Base-by-base conservation (phyloP, 2,888 invertebrate genomes). In the Pilophorus perplexus region DNA sequence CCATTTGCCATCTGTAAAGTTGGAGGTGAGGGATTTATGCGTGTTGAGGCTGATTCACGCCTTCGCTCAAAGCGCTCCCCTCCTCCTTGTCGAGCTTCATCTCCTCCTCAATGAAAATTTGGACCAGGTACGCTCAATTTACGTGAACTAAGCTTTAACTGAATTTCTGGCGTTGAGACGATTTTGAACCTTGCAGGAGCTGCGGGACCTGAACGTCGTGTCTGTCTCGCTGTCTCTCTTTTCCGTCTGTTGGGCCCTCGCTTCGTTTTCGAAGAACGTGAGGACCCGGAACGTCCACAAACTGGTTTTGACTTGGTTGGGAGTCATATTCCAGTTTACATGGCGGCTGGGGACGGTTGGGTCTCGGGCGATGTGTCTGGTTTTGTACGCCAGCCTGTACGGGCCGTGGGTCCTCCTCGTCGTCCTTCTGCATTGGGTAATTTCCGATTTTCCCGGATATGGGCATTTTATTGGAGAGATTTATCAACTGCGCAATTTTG, bases 231-330 rank as follows among this genome's bases (percentile, higher is more conserved):
- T 93, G 1, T 91, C 90, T 0, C 78, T 93, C 52, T 89, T 93
- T 80, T 90, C 88, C 67, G 87, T 92, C 50, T 92, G 92, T 75
- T 93, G 93, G 93, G 89, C 91, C 46, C 81, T 94, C 25, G 92
- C 93, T 18, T 91, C 91, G 72, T 93, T 92, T 77, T 90, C 89
- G 76, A 93, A 93, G 79, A 90, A 92, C 75, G 89, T 92, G 6
- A 81, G 89, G 0, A 79, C 86, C 65, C 87, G 89, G 74, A 90
- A 90, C 76, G 86, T 92, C 1, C 91, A 92, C 76, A 83, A 89
- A 33, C 81, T 93, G 2, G 90, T 92, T 12, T 80, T 90, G 3
- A 89, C 90, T 0, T 90, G 90, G 89, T 82, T 89, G 10, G 90
- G 90, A 0, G 89, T 90, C 44, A 85, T 90, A 69, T 87, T 88